Evolutionary conservation across 2,888 invertebrate species (phyloP), one percentile per base, ranked within the genome.

Genomic region (Lydus trimaculatus): DNA sequence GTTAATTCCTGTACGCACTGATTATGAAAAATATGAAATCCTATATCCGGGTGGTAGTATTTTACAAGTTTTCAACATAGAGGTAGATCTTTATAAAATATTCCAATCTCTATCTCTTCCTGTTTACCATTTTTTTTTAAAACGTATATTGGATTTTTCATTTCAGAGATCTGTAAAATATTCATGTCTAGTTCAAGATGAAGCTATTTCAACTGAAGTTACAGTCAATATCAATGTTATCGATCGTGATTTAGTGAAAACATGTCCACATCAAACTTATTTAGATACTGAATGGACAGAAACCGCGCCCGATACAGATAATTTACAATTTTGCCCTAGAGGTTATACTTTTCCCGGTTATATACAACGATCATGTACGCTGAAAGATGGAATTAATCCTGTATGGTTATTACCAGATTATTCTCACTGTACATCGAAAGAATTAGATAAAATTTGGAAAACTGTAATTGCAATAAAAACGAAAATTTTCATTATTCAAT

Each of bases 1-100:
- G 11, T 85, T 95, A 15, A 88, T 95, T 25, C 92, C 91, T 60
- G 88, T 94, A 69, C 89, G 89, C 63, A 92, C 92, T 0, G 91
- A 91, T 7, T 88, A 88, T n/a, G 93, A 93, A 78, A 92, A 93
- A 76, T 94, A 94, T 91, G 95, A 95, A 81, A 94, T 95, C 79
- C 87, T 95, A 31, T 93, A 91, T 82, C 95, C 95, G 0, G 91
- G 92, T 67, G 95, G 95, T 9, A 94, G 93, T 78, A 92, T 95
- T 65, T 86, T 95, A 6, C 92, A 93, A 81, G 90, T 95, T 31
- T 91, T 90, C 76, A 92, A 91, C 76, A 90, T 92, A 59, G 92
- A 93, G 87, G 94, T 93, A 84, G 80, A 82, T 76, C 63, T 31
- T 58, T 61, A 28, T 31, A 4, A 33, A 66, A 31, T 31, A 17